Evolutionary conservation across 2,797 vertebrate genomes (phyloP), one percentile per base, ranked within the genome.

Genomic region (Erethizon dorsatum): DNA sequence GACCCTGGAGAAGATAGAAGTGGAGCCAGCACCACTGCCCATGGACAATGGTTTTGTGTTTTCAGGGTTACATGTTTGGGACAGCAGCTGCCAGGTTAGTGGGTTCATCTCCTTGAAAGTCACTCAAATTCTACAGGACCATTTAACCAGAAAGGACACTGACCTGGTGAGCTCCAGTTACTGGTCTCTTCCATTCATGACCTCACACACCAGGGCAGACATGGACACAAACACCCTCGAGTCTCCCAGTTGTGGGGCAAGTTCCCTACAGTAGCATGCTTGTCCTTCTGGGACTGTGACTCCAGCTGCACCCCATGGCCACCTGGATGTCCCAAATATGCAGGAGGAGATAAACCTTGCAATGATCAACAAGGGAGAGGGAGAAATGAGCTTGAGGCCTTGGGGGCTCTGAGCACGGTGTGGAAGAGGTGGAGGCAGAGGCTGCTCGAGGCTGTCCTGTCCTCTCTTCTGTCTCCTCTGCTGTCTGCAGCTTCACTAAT

Each of bases 221-320:
- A 63, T 63, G 61, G 61, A 28, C 26, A 28, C 61, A 28, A 31
- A 31, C 22, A 63, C 5, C n/a, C 15, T 3, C 18, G 65, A 69
- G n/a, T 18, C 33, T 18, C 33, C 22, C 33, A 37, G 6, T 6
- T 69, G 0, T n/a, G 2, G 2, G n/a, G 7, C 33, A 0, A 18
- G 65, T 18, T 69, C 6, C 17, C 33, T 37, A 17, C 15, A 37
- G 65, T 6, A 69, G 18, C 10, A 18, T 20, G n/a, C 8, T 15
- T 37, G 65, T 37, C 65, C 14, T 67, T 7, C 65, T n/a, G 33
- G 28, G 15, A n/a, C 33, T 67, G 33, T 67, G 65, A 67, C 15
- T 67, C 65, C 26, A 67, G 15, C 14, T n/a, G 33, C 33, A n/a
- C 63, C 63, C 11, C 28, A 33, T 59, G 57, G 22, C 22, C 22